phyloP scores from a whole-genome alignment of 2,888 invertebrate species.

The Callinectes sapidus region DNA sequence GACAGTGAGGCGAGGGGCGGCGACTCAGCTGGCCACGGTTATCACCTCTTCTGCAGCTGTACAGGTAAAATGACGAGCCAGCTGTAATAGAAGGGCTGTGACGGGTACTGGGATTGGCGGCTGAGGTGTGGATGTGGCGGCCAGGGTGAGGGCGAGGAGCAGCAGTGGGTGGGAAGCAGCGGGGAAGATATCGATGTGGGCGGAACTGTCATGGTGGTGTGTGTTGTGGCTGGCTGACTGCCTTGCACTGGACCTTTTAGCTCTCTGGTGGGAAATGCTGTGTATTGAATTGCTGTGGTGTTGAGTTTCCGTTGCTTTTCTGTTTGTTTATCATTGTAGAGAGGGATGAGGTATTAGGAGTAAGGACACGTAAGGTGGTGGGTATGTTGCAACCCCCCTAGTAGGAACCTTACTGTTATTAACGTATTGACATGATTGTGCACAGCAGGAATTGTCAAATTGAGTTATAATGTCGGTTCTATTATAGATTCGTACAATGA shows the following conservation, averaged over 20 bases:
- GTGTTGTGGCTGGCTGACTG: neutral
- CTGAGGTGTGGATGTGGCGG: neutral
- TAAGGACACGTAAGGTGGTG: too few species aligned
- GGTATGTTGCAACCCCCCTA: too few species aligned
- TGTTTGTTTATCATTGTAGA: neutral
- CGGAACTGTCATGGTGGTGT: slow-evolving; percentile 24
- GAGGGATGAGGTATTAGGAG: neutral
- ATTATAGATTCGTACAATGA: too few species aligned
- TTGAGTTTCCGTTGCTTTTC: neutral
- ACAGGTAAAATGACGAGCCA: neutral
- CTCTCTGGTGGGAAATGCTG: neutral
- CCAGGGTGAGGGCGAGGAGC: neutral
- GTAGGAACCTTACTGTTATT: too few species aligned
- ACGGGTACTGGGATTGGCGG: neutral
- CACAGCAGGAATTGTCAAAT: too few species aligned
- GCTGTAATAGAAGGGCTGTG: neutral
- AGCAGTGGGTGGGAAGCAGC: neutral
- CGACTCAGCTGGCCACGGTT: neutral
- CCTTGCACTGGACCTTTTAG: neutral
- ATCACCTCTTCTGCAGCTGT: neutral
- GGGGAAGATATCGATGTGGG: slow-evolving; percentile 6
- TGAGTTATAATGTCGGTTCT: too few species aligned
- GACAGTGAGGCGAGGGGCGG: neutral
- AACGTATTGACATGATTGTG: too few species aligned
- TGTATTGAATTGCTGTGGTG: neutral